A percentile compares a stretch with the other conserved stretches of the same genome.
Conservation (phyloP, 2,888 invertebrate genomes). For the Eulithis testata region DNA sequence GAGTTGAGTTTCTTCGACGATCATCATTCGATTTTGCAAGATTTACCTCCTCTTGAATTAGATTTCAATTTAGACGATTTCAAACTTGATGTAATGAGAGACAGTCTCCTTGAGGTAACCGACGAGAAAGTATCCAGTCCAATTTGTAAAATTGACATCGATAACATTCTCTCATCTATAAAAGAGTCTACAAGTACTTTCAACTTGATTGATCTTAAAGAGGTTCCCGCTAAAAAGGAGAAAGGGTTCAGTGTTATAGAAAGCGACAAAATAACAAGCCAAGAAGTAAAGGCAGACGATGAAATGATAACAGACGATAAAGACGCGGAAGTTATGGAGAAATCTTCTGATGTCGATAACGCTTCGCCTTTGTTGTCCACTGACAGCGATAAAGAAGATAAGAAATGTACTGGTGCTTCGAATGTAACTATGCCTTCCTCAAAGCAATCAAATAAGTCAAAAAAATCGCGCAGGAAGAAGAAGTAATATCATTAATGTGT, state of each 20-base stretch:
- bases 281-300: slow-evolving; percentile 71
- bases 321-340: slow-evolving; percentile 73
- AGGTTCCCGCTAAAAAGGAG: slow-evolving; percentile 68
- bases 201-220: slow-evolving; percentile 75
- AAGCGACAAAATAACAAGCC: slow-evolving; percentile 71
- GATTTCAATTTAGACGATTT: slow-evolving; percentile 77
- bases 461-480: slow-evolving; percentile 86
- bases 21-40: slow-evolving; percentile 69
- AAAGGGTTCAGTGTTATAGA: slow-evolving; percentile 75
- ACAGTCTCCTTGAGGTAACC: slow-evolving; percentile 70
- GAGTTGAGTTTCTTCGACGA: slow-evolving; percentile 78
- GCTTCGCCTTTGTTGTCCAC: slow-evolving; percentile 78
- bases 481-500: slow-evolving; percentile 79
- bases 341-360: slow-evolving; percentile 85
- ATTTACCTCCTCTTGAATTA: slow-evolving; percentile 71
- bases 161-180: slow-evolving; percentile 74
- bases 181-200: slow-evolving; percentile 74
- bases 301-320: slow-evolving; percentile 60
- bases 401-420: slow-evolving; percentile 67
- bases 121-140: slow-evolving; percentile 70
- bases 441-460: slow-evolving; percentile 78
- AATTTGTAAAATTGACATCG: slow-evolving; percentile 78
- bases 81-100: slow-evolving; percentile 76
- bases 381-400: slow-evolving; percentile 84
- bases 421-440: slow-evolving; percentile 64